Conservation (phyloP, 2,888 invertebrate genomes). For the Diabrotica balteata region DNA sequence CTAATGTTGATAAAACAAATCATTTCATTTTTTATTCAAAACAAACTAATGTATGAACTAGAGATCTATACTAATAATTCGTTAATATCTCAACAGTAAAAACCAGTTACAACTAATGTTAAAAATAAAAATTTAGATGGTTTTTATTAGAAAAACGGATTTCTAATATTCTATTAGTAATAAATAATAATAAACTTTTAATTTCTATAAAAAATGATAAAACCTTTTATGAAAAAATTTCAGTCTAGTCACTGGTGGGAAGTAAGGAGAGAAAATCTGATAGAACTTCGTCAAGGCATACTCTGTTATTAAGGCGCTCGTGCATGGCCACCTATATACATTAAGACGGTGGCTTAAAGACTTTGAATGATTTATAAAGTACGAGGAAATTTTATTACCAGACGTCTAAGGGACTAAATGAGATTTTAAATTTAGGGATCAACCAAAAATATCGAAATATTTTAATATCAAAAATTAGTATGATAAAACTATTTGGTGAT, state of each 20-base stretch:
- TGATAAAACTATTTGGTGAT: no score
- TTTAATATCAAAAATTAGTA: not conserved
- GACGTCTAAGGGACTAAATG: not conserved
- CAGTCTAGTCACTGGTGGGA: slow-evolving; percentile 7
- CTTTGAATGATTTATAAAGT: slow-evolving; percentile 24
- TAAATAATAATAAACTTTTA: no score
- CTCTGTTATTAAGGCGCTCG: slow-evolving; percentile 54
- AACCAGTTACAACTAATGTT: no score
- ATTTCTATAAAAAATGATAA: no score
- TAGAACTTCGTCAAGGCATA: slow-evolving; percentile 25
- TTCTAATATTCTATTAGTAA: no score
- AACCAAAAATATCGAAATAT: not conserved
- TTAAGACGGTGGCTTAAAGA: slow-evolving; percentile 25
- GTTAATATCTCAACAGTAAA: no score
- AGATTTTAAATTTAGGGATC: slow-evolving; percentile 11
- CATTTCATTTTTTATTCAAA: no score
- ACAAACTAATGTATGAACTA: no score
- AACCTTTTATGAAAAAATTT: not conserved
- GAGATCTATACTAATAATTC: no score
- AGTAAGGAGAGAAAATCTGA: slow-evolving; percentile 12
- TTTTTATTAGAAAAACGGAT: no score
- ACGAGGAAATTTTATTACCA: slow-evolving; percentile 15
- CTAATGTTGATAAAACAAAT: no score
- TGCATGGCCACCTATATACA: slow-evolving; percentile 47
- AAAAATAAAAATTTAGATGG: no score